phyloP scores from a whole-genome alignment of 2,113 vertebrate species.

The Nansenia antarctica region DNA sequence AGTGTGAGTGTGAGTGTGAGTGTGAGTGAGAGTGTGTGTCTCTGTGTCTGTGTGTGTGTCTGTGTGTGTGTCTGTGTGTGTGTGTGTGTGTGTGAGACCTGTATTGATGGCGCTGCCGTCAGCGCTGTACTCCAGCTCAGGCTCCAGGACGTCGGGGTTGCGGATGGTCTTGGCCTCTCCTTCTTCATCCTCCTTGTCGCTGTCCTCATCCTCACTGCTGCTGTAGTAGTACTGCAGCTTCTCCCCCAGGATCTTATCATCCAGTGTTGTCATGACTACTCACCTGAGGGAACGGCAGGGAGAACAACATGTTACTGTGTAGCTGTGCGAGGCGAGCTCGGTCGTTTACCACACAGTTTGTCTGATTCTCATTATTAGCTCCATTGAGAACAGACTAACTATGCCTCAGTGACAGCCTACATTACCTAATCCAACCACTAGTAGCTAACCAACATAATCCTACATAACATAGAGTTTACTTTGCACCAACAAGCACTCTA shows the following conservation, averaged over 20 bases:
- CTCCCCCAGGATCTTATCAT: constrained; percentile 93
- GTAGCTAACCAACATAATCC: too few species aligned
- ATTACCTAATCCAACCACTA: background rate
- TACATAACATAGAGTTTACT: too few species aligned
- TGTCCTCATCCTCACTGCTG: constrained; percentile 95
- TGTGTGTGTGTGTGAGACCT: constrained; percentile 71
- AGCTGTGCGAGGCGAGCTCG: background rate
- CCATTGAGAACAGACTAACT: background rate
- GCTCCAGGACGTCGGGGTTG: constrained; percentile 52
- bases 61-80: too few species aligned
- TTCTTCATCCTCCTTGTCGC: constrained; percentile 85
- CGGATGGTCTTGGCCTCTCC: constrained; percentile 72
- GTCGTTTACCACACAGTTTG: too few species aligned
- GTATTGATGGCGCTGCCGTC: constrained; percentile 93
- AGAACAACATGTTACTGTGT: too few species aligned
- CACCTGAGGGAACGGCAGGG: background rate
- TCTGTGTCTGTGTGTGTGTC: too few species aligned
- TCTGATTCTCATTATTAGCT: too few species aligned
- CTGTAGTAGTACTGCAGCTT: constrained; percentile 98
- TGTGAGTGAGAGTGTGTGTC: background rate
- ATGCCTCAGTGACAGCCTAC: background rate
- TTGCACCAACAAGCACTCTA: too few species aligned
- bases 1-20: background rate
- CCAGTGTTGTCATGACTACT: constrained; percentile 86
- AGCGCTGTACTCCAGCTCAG: constrained; percentile 77